Percentiles rank a stretch among this genome's conserved stretches.
Evolutionary conservation across 2,797 vertebrate species (phyloP).

Genomic region (Neosilurus mollespiculum): DNA sequence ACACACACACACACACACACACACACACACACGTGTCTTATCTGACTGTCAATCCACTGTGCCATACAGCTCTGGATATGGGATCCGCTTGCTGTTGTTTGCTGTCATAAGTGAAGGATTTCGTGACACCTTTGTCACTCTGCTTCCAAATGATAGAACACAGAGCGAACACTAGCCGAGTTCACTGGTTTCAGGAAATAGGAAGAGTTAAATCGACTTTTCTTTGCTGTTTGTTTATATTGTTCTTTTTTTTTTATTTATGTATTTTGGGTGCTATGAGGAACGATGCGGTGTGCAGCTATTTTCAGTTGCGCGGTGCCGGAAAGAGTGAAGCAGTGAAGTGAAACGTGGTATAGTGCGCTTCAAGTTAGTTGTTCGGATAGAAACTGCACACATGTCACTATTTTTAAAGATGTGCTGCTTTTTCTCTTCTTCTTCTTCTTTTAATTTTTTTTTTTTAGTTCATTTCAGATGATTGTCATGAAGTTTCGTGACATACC

Average conservation of each 20-base stretch:
- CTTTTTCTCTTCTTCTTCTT: no score
- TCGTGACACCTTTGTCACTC: conserved; percentile 51
- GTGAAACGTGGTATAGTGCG: not conserved
- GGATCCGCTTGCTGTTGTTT: conserved; percentile 49
- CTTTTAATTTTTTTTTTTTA: no score
- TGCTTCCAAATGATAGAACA: conserved; percentile 38
- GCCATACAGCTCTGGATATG: conserved; percentile 41
- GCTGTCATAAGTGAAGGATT: conserved; percentile 52
- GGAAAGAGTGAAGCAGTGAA: not conserved
- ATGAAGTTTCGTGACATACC: not conserved
- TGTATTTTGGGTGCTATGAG: not conserved
- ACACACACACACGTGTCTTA: conserved; percentile 45
- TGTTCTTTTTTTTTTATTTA: not conserved
- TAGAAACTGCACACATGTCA: conserved; percentile 11
- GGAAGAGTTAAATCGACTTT: conserved; percentile 30
- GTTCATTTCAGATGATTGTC: not conserved
- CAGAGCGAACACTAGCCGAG: conserved; percentile 29
- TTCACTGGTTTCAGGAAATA: conserved; percentile 28
- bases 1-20: conserved; percentile 18
- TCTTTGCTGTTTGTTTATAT: conserved; percentile 18
- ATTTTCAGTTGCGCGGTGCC: conserved; percentile 2
- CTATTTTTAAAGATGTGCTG: not conserved
- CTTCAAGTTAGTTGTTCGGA: not conserved
- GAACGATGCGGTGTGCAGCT: not conserved
- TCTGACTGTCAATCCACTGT: conserved; percentile 48